These are phyloP conservation scores for Oreortyx pictus DNA, from an alignment of 2,797 vertebrate genomes.

Conservation along the genomic window DNA sequence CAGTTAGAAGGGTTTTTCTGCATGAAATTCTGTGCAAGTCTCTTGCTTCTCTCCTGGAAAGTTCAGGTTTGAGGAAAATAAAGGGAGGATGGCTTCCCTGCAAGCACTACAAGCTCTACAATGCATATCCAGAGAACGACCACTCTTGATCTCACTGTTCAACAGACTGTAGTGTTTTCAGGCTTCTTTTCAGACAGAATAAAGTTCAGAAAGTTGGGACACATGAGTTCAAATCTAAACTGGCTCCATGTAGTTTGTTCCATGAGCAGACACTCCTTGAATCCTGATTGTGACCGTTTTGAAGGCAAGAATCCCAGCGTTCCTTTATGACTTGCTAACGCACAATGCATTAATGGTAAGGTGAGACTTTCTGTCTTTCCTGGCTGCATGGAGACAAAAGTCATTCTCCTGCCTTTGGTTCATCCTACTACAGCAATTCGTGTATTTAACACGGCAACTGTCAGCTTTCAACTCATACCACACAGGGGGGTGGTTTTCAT, in stretches of 20 bases:
- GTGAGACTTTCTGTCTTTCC: not conserved
- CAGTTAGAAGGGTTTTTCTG: not conserved
- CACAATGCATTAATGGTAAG: not conserved
- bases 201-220: not conserved
- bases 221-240: not conserved
- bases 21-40: not conserved
- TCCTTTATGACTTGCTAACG: not conserved
- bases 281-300: not conserved
- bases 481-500: not conserved
- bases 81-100: not conserved
- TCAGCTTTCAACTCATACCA: not conserved
- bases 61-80: not conserved
- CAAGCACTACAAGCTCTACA: not conserved
- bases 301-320: constrained; percentile 21
- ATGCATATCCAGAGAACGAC: not conserved
- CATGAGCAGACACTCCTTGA: not conserved
- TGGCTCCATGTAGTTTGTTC: not conserved
- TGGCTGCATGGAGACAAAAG: not conserved
- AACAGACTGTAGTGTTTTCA: not conserved
- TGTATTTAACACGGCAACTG: not conserved
- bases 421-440: not conserved
- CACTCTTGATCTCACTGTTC: not conserved
- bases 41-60: not conserved
- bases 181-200: not conserved
- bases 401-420: not conserved